These are phyloP conservation scores for Salminus brasiliensis DNA, from an alignment of 2,113 vertebrate species.

Conservation along the genomic window DNA sequence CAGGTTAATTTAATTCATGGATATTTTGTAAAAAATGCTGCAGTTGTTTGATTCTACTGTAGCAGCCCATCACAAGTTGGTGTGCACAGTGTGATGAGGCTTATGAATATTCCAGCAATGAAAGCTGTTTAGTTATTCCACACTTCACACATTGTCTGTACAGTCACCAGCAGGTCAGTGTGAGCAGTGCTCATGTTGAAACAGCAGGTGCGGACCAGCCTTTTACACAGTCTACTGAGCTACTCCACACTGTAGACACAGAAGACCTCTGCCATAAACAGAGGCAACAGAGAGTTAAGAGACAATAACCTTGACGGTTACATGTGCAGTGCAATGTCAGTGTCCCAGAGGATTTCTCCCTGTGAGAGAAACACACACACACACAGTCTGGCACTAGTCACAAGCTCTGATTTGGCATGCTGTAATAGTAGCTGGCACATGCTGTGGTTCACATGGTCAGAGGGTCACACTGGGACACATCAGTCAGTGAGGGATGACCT, in stretches of 20 bases:
- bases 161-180: background rate
- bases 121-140: slow-evolving; percentile 5
- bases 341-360: slow-evolving; percentile 1
- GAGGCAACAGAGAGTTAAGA: slow-evolving; percentile 4
- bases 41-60: background rate
- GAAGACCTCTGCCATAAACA: slow-evolving; percentile 1
- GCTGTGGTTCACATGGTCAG: slow-evolving; percentile 13
- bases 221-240: slow-evolving; percentile 31
- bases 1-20: too few species aligned
- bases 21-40: too few species aligned
- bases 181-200: slow-evolving; percentile 15
- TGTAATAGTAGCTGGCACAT: slow-evolving; percentile 12
- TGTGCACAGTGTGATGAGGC: slow-evolving; percentile 9
- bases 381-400: background rate
- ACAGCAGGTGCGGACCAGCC: slow-evolving; percentile 13
- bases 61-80: slow-evolving; percentile 12
- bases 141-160: slow-evolving; percentile 10
- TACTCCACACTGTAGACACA: background rate
- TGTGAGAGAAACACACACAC: background rate
- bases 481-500: slow-evolving; percentile 14
- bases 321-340: slow-evolving; percentile 12
- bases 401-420: slow-evolving; percentile 5
- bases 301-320: slow-evolving; percentile 5
- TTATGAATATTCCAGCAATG: slow-evolving; percentile 32
- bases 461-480: slow-evolving; percentile 21